Evolutionary conservation across 2,797 vertebrate genomes (phyloP), one percentile per base, ranked within the genome.

Genomic region (Fistularia commersonii): DNA sequence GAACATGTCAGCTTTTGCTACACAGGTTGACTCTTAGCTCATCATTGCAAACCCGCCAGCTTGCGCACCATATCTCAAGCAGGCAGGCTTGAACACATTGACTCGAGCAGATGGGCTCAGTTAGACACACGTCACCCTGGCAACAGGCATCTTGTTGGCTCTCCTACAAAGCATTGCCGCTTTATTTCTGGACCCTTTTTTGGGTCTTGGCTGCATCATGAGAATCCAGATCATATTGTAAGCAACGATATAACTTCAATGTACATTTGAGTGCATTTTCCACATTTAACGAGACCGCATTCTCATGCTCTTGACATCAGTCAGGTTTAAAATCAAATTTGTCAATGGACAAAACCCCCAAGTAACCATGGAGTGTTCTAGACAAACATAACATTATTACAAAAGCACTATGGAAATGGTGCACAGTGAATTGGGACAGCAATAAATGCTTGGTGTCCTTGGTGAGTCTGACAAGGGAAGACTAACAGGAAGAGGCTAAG

Each of bases 71-170:
- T 77, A 14, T n/a, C 48, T 37, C 61, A 58, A 64, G 64, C 78
- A 72, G 70, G 66, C 71, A 47, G 68, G 62, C 53, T 69, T 12
- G 33, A 74, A 76, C 74, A 79, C 82, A 79, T 64, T 80, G 73
- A 58, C 66, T 57, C 34, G 59, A 72, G 67, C 86, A 87, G 84
- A 87, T 85, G 83, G 84, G 54, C 74, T 55, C 79, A 80, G 82
- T 72, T 63, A 79, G 76, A 71, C 74, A 69, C 61, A 78, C 66
- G 74, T 84, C 83, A 81, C 80, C 81, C 75, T 85, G 87, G 85
- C 84, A 87, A 80, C 69, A 48, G 72, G 43, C 44, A 23, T 60
- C 57, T 56, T 48, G 54, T 67, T 80, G 79, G 77, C 75, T 33
- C 60, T 61, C 54, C 10, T 6, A 46, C 57, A n/a, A 52, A 8